These are phyloP conservation scores for Trichosurus vulpecula DNA, from an alignment of 2,797 vertebrate genomes.

Conservation along the genomic window DNA sequence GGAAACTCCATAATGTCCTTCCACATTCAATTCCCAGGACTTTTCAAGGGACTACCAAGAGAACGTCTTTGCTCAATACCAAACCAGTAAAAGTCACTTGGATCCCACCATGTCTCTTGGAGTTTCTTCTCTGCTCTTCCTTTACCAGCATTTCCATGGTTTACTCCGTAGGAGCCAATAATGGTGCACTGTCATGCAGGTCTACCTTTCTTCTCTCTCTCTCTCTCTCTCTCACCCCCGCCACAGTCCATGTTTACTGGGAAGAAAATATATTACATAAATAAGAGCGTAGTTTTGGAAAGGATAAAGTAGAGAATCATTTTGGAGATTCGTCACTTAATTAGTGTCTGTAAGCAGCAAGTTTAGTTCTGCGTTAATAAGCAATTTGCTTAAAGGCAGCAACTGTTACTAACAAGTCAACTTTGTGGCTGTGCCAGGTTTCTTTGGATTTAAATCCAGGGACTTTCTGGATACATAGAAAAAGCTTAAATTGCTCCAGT, in stretches of 20 bases:
- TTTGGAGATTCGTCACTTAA: conserved; percentile 53
- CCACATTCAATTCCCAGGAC: not conserved
- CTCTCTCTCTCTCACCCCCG: not conserved
- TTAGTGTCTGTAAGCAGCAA: conserved; percentile 63
- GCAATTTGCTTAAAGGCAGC: conserved; percentile 81
- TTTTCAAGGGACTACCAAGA: not conserved
- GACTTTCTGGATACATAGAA: conserved; percentile 81
- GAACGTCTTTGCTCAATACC: not conserved
- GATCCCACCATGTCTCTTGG: not conserved
- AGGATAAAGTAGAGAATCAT: conserved; percentile 34
- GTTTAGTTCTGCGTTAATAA: conserved; percentile 76
- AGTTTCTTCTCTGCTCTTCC: not conserved
- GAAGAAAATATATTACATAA: conserved; percentile 12
- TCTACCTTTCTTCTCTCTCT: not conserved
- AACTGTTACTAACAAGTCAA: conserved; percentile 80
- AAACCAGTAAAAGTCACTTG: not conserved
- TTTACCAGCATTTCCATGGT: not conserved
- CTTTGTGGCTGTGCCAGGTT: conserved; percentile 79
- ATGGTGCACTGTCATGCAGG: not conserved
- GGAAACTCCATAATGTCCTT: not conserved
- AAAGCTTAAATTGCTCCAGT: conserved; percentile 78
- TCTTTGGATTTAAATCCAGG: conserved; percentile 82
- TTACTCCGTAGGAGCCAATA: not conserved
- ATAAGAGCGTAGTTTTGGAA: conserved; percentile 52
- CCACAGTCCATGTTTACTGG: not conserved